These are phyloP conservation scores for Parazoanthus swiftii DNA, from an alignment of 92 coral and sea anemone species.

Conservation along the genomic window DNA sequence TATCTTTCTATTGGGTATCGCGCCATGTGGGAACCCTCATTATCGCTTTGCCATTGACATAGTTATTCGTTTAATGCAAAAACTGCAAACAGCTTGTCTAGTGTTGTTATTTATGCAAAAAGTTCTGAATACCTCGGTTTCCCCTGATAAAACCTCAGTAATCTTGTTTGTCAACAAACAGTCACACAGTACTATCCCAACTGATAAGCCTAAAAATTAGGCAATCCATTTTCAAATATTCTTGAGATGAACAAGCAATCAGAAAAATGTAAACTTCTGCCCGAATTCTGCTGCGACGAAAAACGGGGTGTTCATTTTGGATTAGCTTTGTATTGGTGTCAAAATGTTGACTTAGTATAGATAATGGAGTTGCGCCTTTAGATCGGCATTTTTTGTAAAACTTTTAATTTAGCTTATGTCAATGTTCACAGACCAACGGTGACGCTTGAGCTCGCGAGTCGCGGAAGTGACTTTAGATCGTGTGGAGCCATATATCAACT, in stretches of 20 bases:
- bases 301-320: not conserved
- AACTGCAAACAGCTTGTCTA: slow-evolving; percentile 11
- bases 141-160: not conserved
- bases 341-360: slow-evolving; percentile 24
- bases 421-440: not conserved
- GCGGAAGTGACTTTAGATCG: not conserved
- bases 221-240: slow-evolving; percentile 45
- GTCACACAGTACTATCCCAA: not conserved
- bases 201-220: slow-evolving; percentile 25
- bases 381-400: not conserved
- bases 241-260: slow-evolving; percentile 43
- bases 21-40: slow-evolving; percentile 19
- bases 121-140: slow-evolving; percentile 15
- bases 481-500: not conserved
- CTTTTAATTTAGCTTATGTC: not conserved
- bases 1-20: slow-evolving; percentile 15
- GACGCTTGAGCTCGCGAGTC: not conserved
- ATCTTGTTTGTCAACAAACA: not conserved
- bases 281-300: not conserved
- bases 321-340: slow-evolving; percentile 1
- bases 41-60: slow-evolving; percentile 5
- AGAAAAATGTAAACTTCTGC: slow-evolving; percentile 50
- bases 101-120: slow-evolving; percentile 27
- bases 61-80: not conserved
- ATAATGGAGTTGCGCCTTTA: no score